Conservation (phyloP, 2,113 vertebrate genomes). For the pig (Sus scrofa) region T2T-Sscrofa CM000826.6:155456501-155457000, state of each 20-base stretch:
- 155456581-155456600: neutral
- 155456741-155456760: neutral
- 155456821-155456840: neutral
- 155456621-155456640: neutral
- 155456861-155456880: fast-evolving
- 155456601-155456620: fast-evolving
- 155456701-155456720: neutral
- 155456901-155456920: fast-evolving
- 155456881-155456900: fast-evolving
- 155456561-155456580: neutral
- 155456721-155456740: fast-evolving
- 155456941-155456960: neutral
- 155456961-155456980: fast-evolving
- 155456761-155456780: fast-evolving
- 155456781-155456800: fast-evolving
- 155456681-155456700: too few relatives aligned
- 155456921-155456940: fast-evolving
- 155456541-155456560: fast-evolving
- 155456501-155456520: neutral
- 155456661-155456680: neutral
- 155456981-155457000: fast-evolving
- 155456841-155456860: fast-evolving
- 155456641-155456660: neutral
- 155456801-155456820: neutral
- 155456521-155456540: neutral